Conservation (phyloP, 2,797 vertebrate species). For the Anableps anableps region DNA sequence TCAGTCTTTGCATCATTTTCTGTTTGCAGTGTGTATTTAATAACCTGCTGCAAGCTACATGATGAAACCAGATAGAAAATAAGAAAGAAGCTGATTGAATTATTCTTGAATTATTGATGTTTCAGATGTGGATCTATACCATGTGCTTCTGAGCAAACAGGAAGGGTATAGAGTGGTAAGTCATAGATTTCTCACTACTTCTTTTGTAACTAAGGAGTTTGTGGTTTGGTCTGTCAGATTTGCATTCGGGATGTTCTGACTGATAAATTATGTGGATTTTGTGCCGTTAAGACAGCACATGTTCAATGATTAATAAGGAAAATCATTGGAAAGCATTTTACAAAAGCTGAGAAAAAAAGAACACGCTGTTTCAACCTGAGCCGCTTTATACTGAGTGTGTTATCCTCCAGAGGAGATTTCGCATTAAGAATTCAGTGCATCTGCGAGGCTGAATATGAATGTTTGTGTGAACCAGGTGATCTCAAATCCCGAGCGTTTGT, state of each 20-base stretch:
- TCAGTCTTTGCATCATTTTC: slow-evolving; percentile 70
- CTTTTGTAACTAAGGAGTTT: not conserved
- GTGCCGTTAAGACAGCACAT: not conserved
- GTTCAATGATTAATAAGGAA: slow-evolving; percentile 32
- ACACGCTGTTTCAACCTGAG: slow-evolving; percentile 18
- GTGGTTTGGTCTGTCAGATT: not conserved
- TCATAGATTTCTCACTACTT: not conserved
- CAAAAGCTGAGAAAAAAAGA: slow-evolving; percentile 26
- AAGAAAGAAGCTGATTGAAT: not conserved
- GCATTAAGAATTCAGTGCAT: slow-evolving; percentile 40
- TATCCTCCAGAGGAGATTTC: slow-evolving; percentile 16
- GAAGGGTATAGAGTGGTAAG: slow-evolving; percentile 91
- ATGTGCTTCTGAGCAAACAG: slow-evolving; percentile 82
- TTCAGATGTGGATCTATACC: slow-evolving; percentile 91
- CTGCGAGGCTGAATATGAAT: slow-evolving; percentile 40
- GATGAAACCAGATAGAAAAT: slow-evolving; percentile 12
- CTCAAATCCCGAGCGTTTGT: slow-evolving; percentile 83
- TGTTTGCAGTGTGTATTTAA: not conserved
- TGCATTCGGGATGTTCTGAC: not conserved
- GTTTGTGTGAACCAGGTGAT: slow-evolving; percentile 83
- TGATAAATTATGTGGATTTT: not conserved
- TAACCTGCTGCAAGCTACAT: not conserved
- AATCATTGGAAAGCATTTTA: slow-evolving; percentile 18
- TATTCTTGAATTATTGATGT: slow-evolving; percentile 36
- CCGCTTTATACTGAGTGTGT: slow-evolving; percentile 16